Evolutionary conservation across 1,140 invertebrate species (phyloP).

Genomic region (Ceratina calcarata): DNA sequence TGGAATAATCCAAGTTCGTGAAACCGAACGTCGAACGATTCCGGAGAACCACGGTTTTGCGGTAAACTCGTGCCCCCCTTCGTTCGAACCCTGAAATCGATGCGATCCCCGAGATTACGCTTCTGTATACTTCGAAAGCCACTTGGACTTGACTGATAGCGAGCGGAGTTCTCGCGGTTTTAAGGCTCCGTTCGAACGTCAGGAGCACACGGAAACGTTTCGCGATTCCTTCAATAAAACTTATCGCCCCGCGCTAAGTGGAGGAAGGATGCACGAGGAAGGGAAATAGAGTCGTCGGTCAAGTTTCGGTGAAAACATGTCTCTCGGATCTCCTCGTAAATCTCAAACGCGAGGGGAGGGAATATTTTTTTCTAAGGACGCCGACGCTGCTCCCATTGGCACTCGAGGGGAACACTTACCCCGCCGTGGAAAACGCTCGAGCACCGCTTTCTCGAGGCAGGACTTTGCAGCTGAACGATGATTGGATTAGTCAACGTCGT

Average conservation of each 20-base stretch:
- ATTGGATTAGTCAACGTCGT: slow-evolving; percentile 48
- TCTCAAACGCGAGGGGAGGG: slow-evolving; percentile 53
- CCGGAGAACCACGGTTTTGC: slow-evolving; percentile 45
- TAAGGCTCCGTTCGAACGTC: neutral
- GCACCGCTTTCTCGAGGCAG: neutral
- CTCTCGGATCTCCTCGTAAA: slow-evolving; percentile 66
- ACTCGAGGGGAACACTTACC: slow-evolving; percentile 31
- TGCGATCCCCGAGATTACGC: slow-evolving; percentile 47
- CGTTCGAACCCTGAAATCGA: slow-evolving; percentile 35
- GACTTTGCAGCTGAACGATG: slow-evolving; percentile 23
- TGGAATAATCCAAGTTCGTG: slow-evolving; percentile 32
- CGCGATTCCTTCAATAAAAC: neutral
- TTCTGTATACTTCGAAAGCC: slow-evolving; percentile 35
- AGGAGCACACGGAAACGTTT: neutral
- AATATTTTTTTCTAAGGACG: slow-evolving; percentile 46
- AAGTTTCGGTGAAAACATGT: slow-evolving; percentile 55
- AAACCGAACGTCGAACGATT: slow-evolving; percentile 40
- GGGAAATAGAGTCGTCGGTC: slow-evolving; percentile 67
- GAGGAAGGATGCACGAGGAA: slow-evolving; percentile 14
- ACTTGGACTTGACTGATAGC: slow-evolving; percentile 44
- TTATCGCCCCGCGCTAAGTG: neutral
- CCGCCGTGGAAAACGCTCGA: neutral
- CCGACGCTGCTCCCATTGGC: neutral
- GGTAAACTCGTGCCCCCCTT: neutral
- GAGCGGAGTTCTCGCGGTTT: slow-evolving; percentile 48